These are phyloP conservation scores for Ips nitidus DNA, from an alignment of 1,140 invertebrate genomes.

Conservation along the genomic window DNA sequence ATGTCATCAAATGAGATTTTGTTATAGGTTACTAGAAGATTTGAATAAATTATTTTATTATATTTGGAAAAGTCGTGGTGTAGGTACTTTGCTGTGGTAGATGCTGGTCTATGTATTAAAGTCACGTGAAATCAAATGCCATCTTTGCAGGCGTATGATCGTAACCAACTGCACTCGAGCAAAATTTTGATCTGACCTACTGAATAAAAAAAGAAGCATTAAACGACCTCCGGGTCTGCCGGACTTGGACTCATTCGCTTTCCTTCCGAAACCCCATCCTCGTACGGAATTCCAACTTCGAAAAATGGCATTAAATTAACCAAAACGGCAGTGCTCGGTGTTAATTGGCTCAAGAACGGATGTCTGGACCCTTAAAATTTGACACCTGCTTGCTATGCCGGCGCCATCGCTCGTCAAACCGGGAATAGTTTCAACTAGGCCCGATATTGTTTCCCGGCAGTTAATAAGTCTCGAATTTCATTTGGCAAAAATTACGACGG, in stretches of 20 bases:
- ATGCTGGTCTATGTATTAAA: too few species aligned
- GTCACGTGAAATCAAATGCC: too few species aligned
- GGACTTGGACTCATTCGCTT: not conserved
- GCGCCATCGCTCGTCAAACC: constrained; percentile 25
- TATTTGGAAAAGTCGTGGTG: too few species aligned
- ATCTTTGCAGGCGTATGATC: too few species aligned
- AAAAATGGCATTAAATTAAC: constrained; percentile 16
- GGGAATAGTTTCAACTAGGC: constrained; percentile 1
- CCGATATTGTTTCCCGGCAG: not conserved
- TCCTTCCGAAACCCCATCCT: not conserved
- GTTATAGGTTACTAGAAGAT: too few species aligned
- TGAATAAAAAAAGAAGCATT: too few species aligned
- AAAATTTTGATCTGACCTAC: too few species aligned
- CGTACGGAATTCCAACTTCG: not conserved
- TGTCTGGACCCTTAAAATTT: constrained; percentile 30
- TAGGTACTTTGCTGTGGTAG: too few species aligned
- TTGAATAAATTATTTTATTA: too few species aligned
- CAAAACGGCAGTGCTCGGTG: not conserved
- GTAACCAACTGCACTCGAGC: too few species aligned
- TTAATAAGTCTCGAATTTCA: constrained; percentile 12
- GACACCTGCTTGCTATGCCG: constrained; percentile 23
- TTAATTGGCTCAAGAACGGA: constrained; percentile 28
- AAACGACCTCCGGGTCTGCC: not conserved
- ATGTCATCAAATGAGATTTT: too few species aligned
- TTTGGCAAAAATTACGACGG: not conserved